A percentile compares a stretch with the other conserved stretches of the same genome.
Conservation (phyloP, 2,797 vertebrate species). For the Peromyscus aztecus region DNA sequence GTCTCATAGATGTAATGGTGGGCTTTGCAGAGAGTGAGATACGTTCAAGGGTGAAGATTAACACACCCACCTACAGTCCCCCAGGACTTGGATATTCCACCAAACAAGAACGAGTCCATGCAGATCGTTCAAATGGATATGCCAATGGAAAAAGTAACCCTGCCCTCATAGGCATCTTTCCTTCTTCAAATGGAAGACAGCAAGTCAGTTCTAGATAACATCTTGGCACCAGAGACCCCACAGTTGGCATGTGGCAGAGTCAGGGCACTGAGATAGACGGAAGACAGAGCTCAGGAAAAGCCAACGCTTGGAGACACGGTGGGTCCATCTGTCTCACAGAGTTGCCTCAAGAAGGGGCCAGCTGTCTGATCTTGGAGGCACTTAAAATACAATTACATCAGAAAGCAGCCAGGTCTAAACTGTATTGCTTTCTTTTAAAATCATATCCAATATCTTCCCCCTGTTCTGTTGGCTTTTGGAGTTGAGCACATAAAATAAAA, state of each 20-base stretch:
- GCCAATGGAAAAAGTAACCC: neutral
- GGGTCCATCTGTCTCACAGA: constrained; percentile 58
- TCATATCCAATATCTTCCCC: neutral
- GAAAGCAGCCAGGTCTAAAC: constrained; percentile 13
- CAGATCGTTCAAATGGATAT: neutral
- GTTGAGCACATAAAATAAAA: neutral
- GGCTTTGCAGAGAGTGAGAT: neutral
- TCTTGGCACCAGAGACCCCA: neutral
- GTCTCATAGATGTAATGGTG: neutral
- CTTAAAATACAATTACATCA: constrained; percentile 27
- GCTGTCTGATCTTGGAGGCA: constrained; percentile 53
- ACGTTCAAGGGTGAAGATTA: neutral
- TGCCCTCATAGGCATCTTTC: neutral
- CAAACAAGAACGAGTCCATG: neutral
- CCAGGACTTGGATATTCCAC: neutral
- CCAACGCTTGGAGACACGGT: neutral
- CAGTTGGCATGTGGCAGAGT: neutral
- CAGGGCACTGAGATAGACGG: neutral
- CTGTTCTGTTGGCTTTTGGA: neutral
- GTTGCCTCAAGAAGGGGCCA: constrained; percentile 59
- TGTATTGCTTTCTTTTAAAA: neutral
- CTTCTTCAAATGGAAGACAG: constrained; percentile 20
- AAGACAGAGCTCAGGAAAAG: neutral
- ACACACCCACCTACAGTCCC: neutral
- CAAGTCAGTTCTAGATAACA: neutral